A percentile compares a stretch with the other conserved stretches of the same genome.
Conservation (phyloP, 2,113 vertebrate species). For the Channa argus region DNA sequence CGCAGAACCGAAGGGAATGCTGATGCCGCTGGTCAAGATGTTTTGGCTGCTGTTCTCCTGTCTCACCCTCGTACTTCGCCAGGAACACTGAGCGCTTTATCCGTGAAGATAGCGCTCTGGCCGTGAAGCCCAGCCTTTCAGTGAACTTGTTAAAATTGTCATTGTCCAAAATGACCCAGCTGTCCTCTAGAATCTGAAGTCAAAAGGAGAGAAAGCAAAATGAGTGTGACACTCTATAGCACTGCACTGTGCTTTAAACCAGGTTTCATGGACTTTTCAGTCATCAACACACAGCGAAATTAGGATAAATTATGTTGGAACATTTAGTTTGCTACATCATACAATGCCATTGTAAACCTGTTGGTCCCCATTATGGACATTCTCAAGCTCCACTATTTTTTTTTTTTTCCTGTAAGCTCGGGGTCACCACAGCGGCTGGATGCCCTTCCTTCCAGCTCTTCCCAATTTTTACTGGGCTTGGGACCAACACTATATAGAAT, state of each 20-base stretch:
- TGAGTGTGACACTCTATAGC: neutral
- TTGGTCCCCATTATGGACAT: no score
- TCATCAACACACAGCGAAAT: no score
- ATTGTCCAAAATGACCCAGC: conserved; percentile 67
- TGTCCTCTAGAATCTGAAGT: conserved; percentile 69
- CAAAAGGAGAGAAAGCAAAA: neutral
- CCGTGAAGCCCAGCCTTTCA: conserved; percentile 57
- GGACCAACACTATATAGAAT: no score
- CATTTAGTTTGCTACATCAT: no score
- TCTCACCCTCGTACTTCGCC: conserved; percentile 70
- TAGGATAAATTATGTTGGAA: no score
- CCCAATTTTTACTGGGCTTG: no score
- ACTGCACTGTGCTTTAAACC: neutral
- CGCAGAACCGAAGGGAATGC: conserved; percentile 49
- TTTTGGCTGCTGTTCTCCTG: conserved; percentile 5
- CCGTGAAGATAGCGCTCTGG: conserved; percentile 22
- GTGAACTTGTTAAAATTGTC: conserved; percentile 57
- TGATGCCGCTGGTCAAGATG: conserved; percentile 31
- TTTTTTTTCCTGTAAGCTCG: no score
- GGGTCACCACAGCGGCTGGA: no score
- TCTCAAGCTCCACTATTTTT: no score
- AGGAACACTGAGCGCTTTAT: conserved; percentile 73
- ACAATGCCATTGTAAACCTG: no score
- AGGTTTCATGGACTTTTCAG: neutral
- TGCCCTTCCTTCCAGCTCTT: no score